Evolutionary conservation across 2,797 vertebrate genomes (phyloP), one percentile per base, ranked within the genome.

Genomic region (Tenualosa ilisha): DNA sequence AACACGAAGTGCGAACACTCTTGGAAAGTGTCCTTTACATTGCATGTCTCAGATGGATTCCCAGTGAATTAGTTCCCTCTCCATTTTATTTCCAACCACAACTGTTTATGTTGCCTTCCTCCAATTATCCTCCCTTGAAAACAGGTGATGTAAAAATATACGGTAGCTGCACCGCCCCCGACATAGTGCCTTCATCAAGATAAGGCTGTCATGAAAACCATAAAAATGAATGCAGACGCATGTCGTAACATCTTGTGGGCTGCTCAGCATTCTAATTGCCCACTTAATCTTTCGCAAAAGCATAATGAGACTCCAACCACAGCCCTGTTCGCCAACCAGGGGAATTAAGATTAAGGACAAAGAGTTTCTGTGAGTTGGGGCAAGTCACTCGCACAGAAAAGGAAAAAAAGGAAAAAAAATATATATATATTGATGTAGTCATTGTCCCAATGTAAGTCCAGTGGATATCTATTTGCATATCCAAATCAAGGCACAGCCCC

Each of bases 191-290:
- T 40, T 20, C 37, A 75, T 75, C 37, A 61, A 84, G 49, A 43
- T 54, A 46, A 81, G 24, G 11, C 1, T 46, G 37, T 75, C 68
- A 75, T 43, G 68, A 75, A 75, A 94, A 92, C 93, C 93, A 94
- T 95, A 96, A 96, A 96, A 95, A 95, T 95, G 95, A 95, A 94
- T 94, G 95, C 93, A 93, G 94, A 92, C 93, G 93, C 91, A 92
- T 94, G 96, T 93, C 92, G 89, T 94, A 95, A 94, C 92, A 95
- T 95, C 94, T 93, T 92, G 88, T 91, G 88, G 92, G 91, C 91
- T 89, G 86, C 91, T 95, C 92, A 86, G 94, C 92, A 95, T 94
- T 91, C 93, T 96, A 96, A 96, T 95, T 92, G 93, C 94, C 94
- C 93, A 90, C 93, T 95, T 94, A 93, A 92, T 95, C 94, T 94